Base-by-base conservation (phyloP, 2,797 vertebrate genomes). In the Micromesistius poutassou region DNA sequence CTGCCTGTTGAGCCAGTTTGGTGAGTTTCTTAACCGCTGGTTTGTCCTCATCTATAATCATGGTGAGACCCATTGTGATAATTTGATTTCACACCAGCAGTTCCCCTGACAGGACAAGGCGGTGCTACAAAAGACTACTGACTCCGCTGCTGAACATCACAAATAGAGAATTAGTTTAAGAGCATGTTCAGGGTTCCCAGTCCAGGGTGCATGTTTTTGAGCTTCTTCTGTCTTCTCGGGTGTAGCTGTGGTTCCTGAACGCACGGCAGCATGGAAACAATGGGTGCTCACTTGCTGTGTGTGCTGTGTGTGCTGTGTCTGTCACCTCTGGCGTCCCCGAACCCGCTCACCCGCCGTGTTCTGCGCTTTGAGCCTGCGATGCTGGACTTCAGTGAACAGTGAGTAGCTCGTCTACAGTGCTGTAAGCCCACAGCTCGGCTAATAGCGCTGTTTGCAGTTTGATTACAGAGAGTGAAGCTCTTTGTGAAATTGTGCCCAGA, bases 301-400 rank as follows among this genome's bases (percentile, higher is more conserved):
- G 22, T 77, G 79, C 46, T 88, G 76, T 71, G 89, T 30, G 30
- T 82, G 14, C 42, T 89, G 74, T 79, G 88, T 77, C 75, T 86
- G 74, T 86, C 77, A 80, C 73, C 74, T 70, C n/a, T 79, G 84
- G 88, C 95, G 75, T 95, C 96, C 86, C 92, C 96, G 0, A 96
- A 97, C 87, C 95, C 96, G 87, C 97, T 96, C 90, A 97, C 96
- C 88, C 97, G 96, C 84, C 94, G 98, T 91, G 97, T 97, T 81
- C 96, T 99, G 94, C 95, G 95, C 75, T 99, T 99, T 89, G 98
- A 99, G 89, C 98, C 98, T 82, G 97, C 98, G 75, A 98, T 99
- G 98, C 93, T 99, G 94, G 98, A 99, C 92, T 99, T 99, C 91
- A 96, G 97, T 75, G 97, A 99, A 94, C 97, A 99, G 98, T 99